Conservation (phyloP, 2,113 vertebrate genomes). For the Marmota monax region DNA sequence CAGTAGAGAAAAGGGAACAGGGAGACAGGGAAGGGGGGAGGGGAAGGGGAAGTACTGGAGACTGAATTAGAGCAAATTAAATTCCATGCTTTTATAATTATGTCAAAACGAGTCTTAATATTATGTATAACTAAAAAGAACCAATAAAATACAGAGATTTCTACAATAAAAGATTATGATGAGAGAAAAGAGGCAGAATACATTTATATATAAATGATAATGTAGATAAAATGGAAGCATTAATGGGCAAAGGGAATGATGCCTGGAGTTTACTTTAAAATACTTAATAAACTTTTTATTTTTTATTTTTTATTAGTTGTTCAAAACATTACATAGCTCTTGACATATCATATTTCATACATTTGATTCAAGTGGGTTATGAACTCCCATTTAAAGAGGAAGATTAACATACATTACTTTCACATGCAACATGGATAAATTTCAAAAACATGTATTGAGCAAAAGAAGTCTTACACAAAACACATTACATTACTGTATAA, state of each 20-base stretch:
- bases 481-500: background rate
- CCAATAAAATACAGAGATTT: too few relatives aligned
- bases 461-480: background rate
- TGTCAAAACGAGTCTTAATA: too few relatives aligned
- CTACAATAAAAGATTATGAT: background rate
- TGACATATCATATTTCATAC: too few relatives aligned
- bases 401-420: constrained; percentile 47
- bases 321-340: too few relatives aligned
- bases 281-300: background rate
- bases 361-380: too few relatives aligned
- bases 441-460: background rate
- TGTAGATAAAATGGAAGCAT: constrained; percentile 30
- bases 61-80: too few relatives aligned
- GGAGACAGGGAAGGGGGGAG: too few relatives aligned
- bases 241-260: background rate
- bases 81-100: too few relatives aligned
- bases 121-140: too few relatives aligned
- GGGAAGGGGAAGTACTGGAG: too few relatives aligned
- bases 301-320: too few relatives aligned
- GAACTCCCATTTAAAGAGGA: background rate
- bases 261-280: constrained; percentile 52
- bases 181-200: background rate
- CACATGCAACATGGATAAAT: background rate
- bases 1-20: too few relatives aligned
- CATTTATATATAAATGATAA: constrained; percentile 32